Evolutionary conservation across 1,140 invertebrate genomes (phyloP).

Genomic region (Melanaphis sacchari): DNA sequence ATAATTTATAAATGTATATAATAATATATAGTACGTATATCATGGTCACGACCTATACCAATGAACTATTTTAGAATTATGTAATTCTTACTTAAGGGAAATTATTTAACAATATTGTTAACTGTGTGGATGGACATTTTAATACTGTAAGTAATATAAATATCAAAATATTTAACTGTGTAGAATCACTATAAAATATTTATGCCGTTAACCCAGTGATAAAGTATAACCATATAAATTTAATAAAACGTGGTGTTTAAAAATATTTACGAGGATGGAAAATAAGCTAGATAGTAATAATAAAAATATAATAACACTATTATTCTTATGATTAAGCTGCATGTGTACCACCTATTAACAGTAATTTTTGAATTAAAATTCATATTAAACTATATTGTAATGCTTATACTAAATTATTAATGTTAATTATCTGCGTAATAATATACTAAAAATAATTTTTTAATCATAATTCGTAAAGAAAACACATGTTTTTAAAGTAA

Average conservation of each 20-base stretch:
- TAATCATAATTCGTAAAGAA: neutral
- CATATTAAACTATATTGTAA: neutral
- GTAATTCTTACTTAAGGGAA: neutral
- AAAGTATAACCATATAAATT: neutral
- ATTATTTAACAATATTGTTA: neutral
- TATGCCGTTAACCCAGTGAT: too few relatives aligned
- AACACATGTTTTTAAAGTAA: neutral
- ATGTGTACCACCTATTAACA: neutral
- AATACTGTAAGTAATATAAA: too few relatives aligned
- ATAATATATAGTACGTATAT: neutral
- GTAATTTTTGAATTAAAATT: neutral
- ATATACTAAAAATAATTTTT: conserved; percentile 3
- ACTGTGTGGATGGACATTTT: too few relatives aligned
- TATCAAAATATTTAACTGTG: too few relatives aligned
- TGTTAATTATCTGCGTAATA: neutral
- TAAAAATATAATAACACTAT: too few relatives aligned
- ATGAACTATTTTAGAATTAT: neutral
- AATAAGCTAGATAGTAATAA: neutral
- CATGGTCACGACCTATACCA: conserved; percentile 22
- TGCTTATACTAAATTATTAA: neutral
- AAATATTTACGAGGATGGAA: too few relatives aligned
- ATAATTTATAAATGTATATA: conserved; percentile 5
- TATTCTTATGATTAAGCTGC: neutral
- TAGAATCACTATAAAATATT: neutral
- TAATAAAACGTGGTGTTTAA: neutral